A percentile compares a stretch with the other conserved stretches of the same genome.
These are phyloP conservation scores for Cotesia typhae DNA, from an alignment of 1,140 invertebrate genomes.

Conservation along the genomic window DNA sequence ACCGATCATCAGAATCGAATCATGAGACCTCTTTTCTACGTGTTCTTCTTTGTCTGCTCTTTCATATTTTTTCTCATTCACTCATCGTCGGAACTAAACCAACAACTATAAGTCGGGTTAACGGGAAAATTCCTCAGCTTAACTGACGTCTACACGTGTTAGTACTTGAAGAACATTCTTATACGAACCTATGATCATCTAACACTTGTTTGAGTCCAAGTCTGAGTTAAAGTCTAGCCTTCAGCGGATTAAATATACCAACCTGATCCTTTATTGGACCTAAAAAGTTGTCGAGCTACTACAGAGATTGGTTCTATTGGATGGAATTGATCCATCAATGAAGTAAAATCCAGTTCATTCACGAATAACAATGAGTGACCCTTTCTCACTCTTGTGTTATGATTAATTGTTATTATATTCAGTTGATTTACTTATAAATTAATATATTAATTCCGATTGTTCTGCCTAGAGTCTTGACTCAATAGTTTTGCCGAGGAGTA, in stretches of 20 bases:
- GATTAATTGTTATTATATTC: neutral
- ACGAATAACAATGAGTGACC: neutral
- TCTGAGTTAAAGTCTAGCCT: too few relatives aligned
- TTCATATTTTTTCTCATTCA: neutral
- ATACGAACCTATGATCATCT: constrained; percentile 20
- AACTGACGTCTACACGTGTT: constrained; percentile 26
- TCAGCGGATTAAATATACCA: constrained; percentile 1
- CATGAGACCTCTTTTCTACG: constrained; percentile 13
- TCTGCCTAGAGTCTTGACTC: neutral
- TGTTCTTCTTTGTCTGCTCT: constrained; percentile 6
- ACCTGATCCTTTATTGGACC: constrained; percentile 13
- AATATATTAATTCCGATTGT: neutral
- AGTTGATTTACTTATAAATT: neutral
- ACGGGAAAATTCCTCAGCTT: constrained; percentile 7
- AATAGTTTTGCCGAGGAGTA: neutral
- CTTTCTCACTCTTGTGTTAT: too few relatives aligned
- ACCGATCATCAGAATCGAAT: constrained; percentile 18
- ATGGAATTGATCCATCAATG: constrained; percentile 11
- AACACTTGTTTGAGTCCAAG: neutral
- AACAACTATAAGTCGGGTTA: constrained; percentile 21
- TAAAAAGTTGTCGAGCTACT: neutral
- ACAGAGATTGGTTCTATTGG: neutral
- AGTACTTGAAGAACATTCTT: constrained; percentile 12
- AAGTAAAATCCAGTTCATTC: neutral
- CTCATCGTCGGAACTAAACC: constrained; percentile 14